Percentiles rank a stretch among this genome's conserved stretches.
Evolutionary conservation across 2,113 vertebrate species (phyloP).

Genomic region (Cynocephalus volans): DNA sequence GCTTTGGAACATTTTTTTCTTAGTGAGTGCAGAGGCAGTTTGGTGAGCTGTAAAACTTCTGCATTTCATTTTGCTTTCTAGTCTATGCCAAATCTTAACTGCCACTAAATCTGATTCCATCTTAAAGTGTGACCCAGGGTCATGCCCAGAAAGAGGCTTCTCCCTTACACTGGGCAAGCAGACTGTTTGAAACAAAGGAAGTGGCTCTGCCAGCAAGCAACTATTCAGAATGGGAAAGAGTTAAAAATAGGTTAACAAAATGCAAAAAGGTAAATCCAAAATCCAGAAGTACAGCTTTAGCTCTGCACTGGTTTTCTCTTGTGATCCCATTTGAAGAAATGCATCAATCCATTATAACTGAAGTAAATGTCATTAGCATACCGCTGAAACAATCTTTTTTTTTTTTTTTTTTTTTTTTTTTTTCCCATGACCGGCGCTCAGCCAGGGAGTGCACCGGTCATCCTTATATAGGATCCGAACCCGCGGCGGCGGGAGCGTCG

Average conservation of each 20-base stretch:
- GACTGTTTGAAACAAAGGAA: constrained; percentile 31
- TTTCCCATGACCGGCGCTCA: too few species aligned
- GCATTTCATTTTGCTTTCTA: constrained; percentile 71
- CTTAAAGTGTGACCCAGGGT: constrained; percentile 47
- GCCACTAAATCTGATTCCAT: constrained; percentile 70
- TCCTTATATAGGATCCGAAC: too few species aligned
- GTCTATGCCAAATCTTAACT: constrained; percentile 52
- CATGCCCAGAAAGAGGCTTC: constrained; percentile 60
- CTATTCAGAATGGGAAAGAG: constrained; percentile 16
- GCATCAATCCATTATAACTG: not conserved
- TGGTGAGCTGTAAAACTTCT: constrained; percentile 58
- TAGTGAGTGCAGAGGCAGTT: constrained; percentile 62
- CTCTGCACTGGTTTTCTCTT: constrained; percentile 16
- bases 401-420: too few species aligned
- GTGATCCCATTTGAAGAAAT: constrained; percentile 45
- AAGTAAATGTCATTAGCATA: constrained; percentile 53
- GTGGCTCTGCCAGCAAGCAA: not conserved
- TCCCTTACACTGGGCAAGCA: not conserved
- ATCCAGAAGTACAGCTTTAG: constrained; percentile 4
- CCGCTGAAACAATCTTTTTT: constrained; percentile 30
- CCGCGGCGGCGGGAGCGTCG: too few species aligned
- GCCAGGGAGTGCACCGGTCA: too few species aligned
- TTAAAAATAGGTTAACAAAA: constrained; percentile 27
- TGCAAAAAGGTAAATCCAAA: not conserved
- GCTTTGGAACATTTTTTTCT: constrained; percentile 14